Conservation (phyloP, 1,140 invertebrate genomes). For the Drepana arcuata region DNA sequence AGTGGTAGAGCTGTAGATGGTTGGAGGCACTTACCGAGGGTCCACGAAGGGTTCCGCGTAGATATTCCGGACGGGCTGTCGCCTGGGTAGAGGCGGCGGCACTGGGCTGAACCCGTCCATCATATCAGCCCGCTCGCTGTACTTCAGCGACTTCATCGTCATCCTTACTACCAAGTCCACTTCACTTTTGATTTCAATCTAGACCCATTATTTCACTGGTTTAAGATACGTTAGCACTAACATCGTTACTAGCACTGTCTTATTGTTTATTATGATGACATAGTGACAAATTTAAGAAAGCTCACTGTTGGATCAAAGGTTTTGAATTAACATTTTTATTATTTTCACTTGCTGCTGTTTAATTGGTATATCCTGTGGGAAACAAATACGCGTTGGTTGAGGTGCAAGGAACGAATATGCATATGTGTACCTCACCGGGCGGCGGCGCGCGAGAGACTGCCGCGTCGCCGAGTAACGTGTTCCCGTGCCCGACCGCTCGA, state of each 20-base stretch:
- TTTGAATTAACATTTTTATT: too few relatives aligned
- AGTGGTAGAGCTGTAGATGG: too few relatives aligned
- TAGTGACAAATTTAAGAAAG: conserved; percentile 11
- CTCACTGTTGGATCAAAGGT: conserved; percentile 9
- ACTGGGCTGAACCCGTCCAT: conserved; percentile 70
- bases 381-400: background rate
- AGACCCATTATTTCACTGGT: conserved; percentile 45
- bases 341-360: too few relatives aligned
- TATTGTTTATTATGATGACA: conserved; percentile 22
- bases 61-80: conserved; percentile 69
- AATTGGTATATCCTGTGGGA: too few relatives aligned
- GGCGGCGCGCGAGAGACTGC: conserved; percentile 33
- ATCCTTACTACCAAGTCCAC: conserved; percentile 52
- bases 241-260: conserved; percentile 43
- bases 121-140: conserved; percentile 66
- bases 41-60: conserved; percentile 71
- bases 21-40: conserved; percentile 56
- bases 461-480: conserved; percentile 13
- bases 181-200: conserved; percentile 41
- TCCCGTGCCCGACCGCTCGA: conserved; percentile 3
- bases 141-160: conserved; percentile 72
- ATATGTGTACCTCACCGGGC: background rate
- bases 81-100: conserved; percentile 64
- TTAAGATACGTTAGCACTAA: too few relatives aligned
- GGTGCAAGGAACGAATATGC: background rate